Percentiles rank a stretch among this genome's conserved stretches.
These are phyloP conservation scores for Sinonovacula constricta DNA, from an alignment of 1,140 invertebrate species.

Conservation along the genomic window DNA sequence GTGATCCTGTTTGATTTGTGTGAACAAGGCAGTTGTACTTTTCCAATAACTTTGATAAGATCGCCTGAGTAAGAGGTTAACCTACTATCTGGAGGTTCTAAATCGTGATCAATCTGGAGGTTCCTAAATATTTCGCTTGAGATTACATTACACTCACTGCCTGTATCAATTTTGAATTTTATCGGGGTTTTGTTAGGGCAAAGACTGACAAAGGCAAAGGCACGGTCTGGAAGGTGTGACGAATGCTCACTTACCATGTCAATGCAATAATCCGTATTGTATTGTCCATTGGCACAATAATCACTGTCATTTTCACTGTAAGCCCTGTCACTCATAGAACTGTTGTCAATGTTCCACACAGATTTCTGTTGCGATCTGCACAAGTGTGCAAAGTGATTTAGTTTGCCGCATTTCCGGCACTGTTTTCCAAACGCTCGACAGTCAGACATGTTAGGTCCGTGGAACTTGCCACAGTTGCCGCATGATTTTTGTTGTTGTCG, in stretches of 20 bases:
- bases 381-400: constrained; percentile 7
- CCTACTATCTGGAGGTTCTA: constrained; percentile 7
- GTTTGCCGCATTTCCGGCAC: constrained; percentile 2
- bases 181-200: background rate
- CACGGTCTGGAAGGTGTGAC: constrained; percentile 3
- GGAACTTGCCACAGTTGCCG: background rate
- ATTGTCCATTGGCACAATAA: background rate
- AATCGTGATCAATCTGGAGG: background rate
- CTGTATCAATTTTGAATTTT: constrained; percentile 21
- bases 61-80: constrained; percentile 13
- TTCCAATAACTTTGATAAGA: background rate
- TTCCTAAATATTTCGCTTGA: background rate
- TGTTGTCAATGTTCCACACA: too few species aligned
- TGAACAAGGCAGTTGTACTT: background rate
- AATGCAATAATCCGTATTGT: background rate
- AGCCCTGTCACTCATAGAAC: too few species aligned
- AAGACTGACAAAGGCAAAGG: background rate
- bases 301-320: background rate
- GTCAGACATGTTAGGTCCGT: background rate
- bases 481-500: background rate
- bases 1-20: background rate
- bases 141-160: background rate
- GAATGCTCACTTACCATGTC: constrained; percentile 15
- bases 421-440: constrained; percentile 7
- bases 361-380: constrained; percentile 10